Evolutionary conservation across 2,888 invertebrate species (phyloP), one percentile per base, ranked within the genome.

Genomic region (Dicranocentrus wangi): DNA sequence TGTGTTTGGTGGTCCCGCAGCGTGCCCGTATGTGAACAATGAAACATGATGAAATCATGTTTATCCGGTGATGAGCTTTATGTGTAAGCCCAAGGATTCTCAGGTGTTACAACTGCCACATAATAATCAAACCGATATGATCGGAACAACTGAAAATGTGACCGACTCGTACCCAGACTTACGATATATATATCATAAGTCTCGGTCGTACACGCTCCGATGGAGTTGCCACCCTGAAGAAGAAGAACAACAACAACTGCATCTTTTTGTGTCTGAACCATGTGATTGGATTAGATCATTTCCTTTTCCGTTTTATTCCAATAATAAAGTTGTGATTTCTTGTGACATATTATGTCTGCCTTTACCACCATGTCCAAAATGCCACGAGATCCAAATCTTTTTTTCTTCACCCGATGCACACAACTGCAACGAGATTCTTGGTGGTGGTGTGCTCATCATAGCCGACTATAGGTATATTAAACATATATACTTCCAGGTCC

Each of bases 21-120:
- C 13, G 19, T 53, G 28, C 51, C 28, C 27, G 28, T 15, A 13
- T 25, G 25, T 10, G 47, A 47, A n/a, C 5, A n/a, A 47, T 2
- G 47, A 32, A 65, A 73, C 73, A 73, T 75, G 75, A 68, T 61
- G 60, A 61, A 60, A 76, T 76, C 76, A 61, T 65, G 69, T 63
- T 58, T 51, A 8, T 63, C 42, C 21, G 2, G 17, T n/a, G 28
- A 51, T 53, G 21, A 15, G 53, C 28, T 7, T 66, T 7, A 27
- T 32, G 32, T 32, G 32, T 10, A n/a, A n/a, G 32, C 32, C 10
- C 10, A 10, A 32, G 32, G 32, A 32, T 51, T 51, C 51, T 32
- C 61, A 61, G 61, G 61, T 61, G 61, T 61, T 61, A 55, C 55
- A 53, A 53, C 53, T 53, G 53, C 63, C 51, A 51, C n/a, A 23